phyloP scores from a whole-genome alignment of 2,113 vertebrate species.

The Noctilio leporinus region DNA sequence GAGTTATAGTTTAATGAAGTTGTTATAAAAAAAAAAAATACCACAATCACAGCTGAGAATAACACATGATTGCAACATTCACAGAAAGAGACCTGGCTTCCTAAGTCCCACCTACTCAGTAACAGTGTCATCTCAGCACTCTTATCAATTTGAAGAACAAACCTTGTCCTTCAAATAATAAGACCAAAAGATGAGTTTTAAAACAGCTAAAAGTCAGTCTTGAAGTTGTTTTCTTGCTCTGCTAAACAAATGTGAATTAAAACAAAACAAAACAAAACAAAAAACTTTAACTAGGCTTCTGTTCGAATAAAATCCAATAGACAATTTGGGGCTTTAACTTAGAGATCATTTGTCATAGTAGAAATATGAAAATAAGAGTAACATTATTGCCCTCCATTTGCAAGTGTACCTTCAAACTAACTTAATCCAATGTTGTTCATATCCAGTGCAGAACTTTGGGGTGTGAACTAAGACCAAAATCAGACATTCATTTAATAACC shows the following conservation, averaged over 20 bases:
- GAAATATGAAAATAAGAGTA: neutral
- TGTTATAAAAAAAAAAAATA: neutral
- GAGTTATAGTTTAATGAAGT: neutral
- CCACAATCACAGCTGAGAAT: neutral
- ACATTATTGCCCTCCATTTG: neutral
- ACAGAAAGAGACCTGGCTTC: neutral
- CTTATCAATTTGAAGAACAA: neutral
- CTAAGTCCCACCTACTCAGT: neutral
- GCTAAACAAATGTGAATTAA: neutral
- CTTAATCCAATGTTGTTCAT: neutral
- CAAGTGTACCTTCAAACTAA: neutral
- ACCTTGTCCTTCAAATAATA: neutral
- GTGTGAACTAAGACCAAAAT: neutral
- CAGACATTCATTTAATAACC: neutral
- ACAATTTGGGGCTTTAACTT: neutral
- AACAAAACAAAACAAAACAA: too few species aligned
- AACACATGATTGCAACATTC: neutral
- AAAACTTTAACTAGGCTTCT: neutral
- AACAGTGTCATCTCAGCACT: neutral
- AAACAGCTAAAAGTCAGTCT: neutral
- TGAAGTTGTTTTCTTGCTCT: neutral
- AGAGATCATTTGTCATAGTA: neutral
- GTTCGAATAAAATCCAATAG: neutral
- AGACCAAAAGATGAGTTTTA: neutral
- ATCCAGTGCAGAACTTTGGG: neutral